These are phyloP conservation scores for Stichopus horrens DNA, from an alignment of 53 echinoderm and acorn worm genomes.

Conservation along the genomic window DNA sequence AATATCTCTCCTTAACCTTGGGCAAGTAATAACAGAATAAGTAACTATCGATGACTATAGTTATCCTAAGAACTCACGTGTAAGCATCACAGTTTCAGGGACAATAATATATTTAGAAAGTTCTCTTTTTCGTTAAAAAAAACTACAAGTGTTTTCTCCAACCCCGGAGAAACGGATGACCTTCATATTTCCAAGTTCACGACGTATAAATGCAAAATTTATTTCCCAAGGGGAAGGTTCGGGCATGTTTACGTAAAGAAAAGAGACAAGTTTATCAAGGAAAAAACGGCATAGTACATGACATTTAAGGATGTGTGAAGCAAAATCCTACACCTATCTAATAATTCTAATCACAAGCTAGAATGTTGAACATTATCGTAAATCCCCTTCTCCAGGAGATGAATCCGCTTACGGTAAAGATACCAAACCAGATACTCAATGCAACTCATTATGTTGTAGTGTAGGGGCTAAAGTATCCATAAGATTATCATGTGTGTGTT, in stretches of 20 bases:
- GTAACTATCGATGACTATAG: conserved; percentile 2
- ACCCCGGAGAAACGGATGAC: neutral
- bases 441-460: too few species aligned
- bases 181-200: conserved; percentile 1
- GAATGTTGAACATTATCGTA: too few species aligned
- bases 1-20: conserved; percentile 26
- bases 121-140: neutral
- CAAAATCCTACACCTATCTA: neutral
- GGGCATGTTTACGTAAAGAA: neutral
- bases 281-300: neutral
- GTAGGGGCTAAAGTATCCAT: too few species aligned
- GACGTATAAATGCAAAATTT: neutral
- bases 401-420: too few species aligned
- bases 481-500: too few species aligned
- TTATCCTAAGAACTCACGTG: conserved; percentile 11
- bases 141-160: conserved; percentile 11
- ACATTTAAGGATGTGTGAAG: neutral
- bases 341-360: too few species aligned
- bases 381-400: too few species aligned
- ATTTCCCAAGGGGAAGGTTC: neutral
- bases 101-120: conserved; percentile 33
- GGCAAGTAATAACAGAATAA: conserved; percentile 9
- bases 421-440: too few species aligned
- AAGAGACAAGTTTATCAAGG: neutral
- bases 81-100: conserved; percentile 11